phyloP scores from a whole-genome alignment of 2,797 vertebrate genomes.

The Caiman crocodilus region DNA sequence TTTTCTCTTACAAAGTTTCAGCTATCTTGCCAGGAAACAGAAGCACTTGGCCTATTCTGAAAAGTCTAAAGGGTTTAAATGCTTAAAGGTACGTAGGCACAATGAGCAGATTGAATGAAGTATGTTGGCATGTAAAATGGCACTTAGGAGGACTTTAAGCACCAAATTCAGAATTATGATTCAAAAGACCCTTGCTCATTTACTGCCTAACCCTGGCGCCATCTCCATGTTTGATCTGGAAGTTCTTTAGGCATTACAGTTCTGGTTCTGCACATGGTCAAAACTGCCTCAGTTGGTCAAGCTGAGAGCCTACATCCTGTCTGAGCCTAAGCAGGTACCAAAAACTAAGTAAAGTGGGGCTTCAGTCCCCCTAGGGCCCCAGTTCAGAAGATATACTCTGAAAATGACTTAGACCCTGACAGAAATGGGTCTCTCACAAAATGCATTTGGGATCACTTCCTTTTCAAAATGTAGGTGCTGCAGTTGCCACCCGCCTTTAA shows the following conservation, averaged over 20 bases:
- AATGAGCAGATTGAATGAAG: not conserved
- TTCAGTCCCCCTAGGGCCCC: too few species aligned
- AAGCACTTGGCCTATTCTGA: not conserved
- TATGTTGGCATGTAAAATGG: not conserved
- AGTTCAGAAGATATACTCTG: too few species aligned
- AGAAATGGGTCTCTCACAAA: too few species aligned
- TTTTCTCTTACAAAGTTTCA: constrained; percentile 8
- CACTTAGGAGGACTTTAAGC: not conserved
- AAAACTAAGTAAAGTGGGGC: not conserved
- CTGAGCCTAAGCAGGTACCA: not conserved
- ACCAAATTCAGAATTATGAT: not conserved
- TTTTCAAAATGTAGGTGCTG: too few species aligned
- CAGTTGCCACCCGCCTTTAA: too few species aligned
- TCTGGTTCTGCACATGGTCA: not conserved
- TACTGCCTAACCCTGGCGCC: not conserved
- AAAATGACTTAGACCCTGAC: too few species aligned
- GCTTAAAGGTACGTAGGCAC: not conserved
- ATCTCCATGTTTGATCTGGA: not conserved
- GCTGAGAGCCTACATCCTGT: not conserved
- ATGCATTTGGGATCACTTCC: too few species aligned
- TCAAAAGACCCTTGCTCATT: not conserved
- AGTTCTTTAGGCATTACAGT: not conserved
- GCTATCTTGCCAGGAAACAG: not conserved
- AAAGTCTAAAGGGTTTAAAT: not conserved
- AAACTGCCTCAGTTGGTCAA: not conserved